Evolutionary conservation across 2,888 invertebrate genomes (phyloP), one percentile per base, ranked within the genome.

Genomic region (Plagiodera versicolora): DNA sequence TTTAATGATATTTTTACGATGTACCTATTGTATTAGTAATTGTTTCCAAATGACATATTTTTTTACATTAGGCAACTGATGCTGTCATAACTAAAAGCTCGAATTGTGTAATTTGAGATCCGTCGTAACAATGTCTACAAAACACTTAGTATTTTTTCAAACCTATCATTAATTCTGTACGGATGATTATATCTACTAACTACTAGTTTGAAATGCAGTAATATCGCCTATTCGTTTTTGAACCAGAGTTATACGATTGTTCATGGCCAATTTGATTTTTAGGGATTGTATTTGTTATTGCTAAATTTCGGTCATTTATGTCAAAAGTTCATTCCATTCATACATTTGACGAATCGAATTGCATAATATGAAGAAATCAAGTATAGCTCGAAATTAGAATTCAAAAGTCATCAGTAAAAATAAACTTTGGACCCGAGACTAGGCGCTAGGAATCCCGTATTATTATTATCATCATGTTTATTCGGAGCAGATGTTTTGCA

Each of bases 401-500:
- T 56, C 20, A 47, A 57, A 45, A 28, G 52, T 61, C 60, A 51
- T 61, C 52, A 48, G 56, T 56, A 56, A 57, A 57, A 61, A 53
- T 60, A 56, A 52, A 61, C 60, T 61, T 61, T 61, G 53, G 19
- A 56, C 60, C 49, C 53, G 24, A 46, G 48, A 48, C 19, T 30
- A 53, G 56, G 49, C 24, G 44, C 16, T 44, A 44, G 57, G 52
- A 61, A 54, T 58, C 57, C 48, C 57, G 57, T 32, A 28, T 4
- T 39, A 45, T 53, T 17, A 53, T 53, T 14, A 24, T 53, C 19
- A 51, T 32, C 39, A 32, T 32, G 39, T 39, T 39, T 39, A 39
- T 39, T 39, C 14, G 39, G 39, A 39, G 39, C 39, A 32, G 28
- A 28, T 28, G 28, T 28, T 28, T 28, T 28, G 28, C 28, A 32